Base-by-base conservation (phyloP, 1,140 invertebrate genomes). In the Panulirus ornatus region DNA sequence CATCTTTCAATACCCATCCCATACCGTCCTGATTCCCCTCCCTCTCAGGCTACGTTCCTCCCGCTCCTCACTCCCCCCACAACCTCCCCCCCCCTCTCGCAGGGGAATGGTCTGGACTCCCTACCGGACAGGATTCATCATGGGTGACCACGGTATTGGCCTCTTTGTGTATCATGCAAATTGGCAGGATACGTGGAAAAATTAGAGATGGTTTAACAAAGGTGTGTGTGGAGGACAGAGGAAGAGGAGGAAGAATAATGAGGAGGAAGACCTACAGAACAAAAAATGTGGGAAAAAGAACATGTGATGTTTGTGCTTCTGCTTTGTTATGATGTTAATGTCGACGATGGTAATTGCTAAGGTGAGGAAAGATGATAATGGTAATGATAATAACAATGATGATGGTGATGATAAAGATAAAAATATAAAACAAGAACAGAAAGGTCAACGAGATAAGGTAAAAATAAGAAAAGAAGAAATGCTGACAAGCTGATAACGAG, bases 121-220 rank as follows among this genome's bases (percentile, higher is more conserved):
- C 58, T 66, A 30, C 19, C 58, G 58, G 58, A 66, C n/a, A 66
- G 58, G 22, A 66, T 66, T 30, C n/a, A 66, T 66, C 58, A 66
- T 11, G n/a, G n/a, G 58, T 66, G 58, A 66, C 58, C 58, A 30
- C 58, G 30, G 58, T 22, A 66, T 6, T 27, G 58, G 58, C 0
- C 58, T 27, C 58, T 66, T 30, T 66, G 58, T 27, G 58, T 6
- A 66, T 30, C 58, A 66, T 66, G 58, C n/a, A 66, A 66, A 66
- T 66, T 0, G 58, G n/a, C 3, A 66, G 58, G 58, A 66, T 66
- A 27, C n/a, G n/a, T 27, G n/a, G n/a, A 47, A 47, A 47, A 66
- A 11, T 2, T 27, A 66, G 34, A 14, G 22, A 40, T 75, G n/a
- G 71, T 2, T 1, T 2, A 75, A 75, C 40, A 75, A 38, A 75